Evolutionary conservation across 2,797 vertebrate genomes (phyloP).

Genomic region (Caiman crocodilus): DNA sequence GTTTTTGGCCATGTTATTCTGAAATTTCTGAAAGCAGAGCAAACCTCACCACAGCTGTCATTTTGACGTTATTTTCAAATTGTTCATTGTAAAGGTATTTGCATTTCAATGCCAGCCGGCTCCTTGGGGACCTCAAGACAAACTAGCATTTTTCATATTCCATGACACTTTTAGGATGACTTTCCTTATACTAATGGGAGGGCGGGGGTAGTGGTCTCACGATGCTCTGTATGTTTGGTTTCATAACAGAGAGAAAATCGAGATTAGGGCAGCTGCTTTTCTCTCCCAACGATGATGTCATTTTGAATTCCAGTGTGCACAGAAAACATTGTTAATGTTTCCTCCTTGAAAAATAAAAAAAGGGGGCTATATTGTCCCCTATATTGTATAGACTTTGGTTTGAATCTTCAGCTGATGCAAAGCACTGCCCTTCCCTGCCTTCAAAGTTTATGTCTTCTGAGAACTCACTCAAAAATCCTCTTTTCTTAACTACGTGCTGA

Average conservation of each 20-base stretch:
- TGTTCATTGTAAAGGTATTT: background rate
- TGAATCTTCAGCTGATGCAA: background rate
- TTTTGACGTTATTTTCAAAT: conserved; percentile 13
- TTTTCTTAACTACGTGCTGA: background rate
- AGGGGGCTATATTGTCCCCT: no score
- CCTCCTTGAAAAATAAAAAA: background rate
- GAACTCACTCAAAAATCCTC: background rate
- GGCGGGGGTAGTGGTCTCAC: background rate
- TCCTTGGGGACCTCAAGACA: background rate
- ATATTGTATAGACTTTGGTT: background rate
- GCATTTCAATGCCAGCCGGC: conserved; percentile 5
- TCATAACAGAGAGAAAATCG: background rate
- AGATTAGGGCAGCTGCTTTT: background rate
- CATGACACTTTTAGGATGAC: background rate
- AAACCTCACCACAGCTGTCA: background rate
- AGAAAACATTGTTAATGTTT: background rate
- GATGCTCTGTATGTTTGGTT: accelerated
- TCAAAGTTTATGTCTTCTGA: background rate
- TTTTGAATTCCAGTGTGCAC: background rate
- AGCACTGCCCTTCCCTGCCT: background rate
- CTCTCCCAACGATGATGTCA: background rate
- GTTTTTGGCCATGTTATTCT: background rate
- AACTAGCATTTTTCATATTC: background rate
- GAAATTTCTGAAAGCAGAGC: background rate
- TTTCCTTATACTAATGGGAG: background rate